These are phyloP conservation scores for Folsomia candida DNA, from an alignment of 2,888 invertebrate species.

Conservation along the genomic window DNA sequence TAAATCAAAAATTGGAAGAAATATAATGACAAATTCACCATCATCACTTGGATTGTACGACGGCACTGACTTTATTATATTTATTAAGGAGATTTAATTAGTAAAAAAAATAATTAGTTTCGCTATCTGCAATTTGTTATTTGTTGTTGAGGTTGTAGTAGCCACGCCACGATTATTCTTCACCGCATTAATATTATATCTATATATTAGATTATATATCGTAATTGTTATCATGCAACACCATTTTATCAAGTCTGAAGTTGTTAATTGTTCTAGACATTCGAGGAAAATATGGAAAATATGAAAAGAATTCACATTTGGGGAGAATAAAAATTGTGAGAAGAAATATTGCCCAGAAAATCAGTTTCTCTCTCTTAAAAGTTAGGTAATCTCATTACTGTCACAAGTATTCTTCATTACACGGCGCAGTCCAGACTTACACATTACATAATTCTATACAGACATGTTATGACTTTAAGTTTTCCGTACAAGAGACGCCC, in stretches of 20 bases:
- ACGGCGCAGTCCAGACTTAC: neutral
- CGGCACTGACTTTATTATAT: neutral
- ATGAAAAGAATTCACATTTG: slow-evolving; percentile 10
- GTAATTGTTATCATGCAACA: slow-evolving; percentile 9
- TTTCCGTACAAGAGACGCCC: neutral
- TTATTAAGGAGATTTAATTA: too few species aligned
- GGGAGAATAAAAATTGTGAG: neutral
- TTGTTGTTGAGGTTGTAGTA: neutral
- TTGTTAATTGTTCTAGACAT: neutral
- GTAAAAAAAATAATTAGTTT: neutral
- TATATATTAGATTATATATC: neutral
- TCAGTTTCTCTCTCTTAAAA: too few species aligned
- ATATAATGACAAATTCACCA: too few species aligned
- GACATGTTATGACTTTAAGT: too few species aligned
- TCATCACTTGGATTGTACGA: too few species aligned
- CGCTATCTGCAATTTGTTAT: neutral
- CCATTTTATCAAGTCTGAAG: slow-evolving; percentile 30
- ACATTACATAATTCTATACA: too few species aligned
- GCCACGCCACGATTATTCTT: slow-evolving; percentile 2
- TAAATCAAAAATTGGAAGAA: neutral
- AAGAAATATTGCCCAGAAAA: slow-evolving; percentile 9
- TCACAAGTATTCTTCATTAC: neutral
- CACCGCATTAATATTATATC: slow-evolving; percentile 14
- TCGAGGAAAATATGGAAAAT: too few species aligned
- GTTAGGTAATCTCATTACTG: too few species aligned